Evolutionary conservation across 2,113 vertebrate genomes (phyloP), one percentile per base, ranked within the genome.

Genomic region (Ranitomeya variabilis): DNA sequence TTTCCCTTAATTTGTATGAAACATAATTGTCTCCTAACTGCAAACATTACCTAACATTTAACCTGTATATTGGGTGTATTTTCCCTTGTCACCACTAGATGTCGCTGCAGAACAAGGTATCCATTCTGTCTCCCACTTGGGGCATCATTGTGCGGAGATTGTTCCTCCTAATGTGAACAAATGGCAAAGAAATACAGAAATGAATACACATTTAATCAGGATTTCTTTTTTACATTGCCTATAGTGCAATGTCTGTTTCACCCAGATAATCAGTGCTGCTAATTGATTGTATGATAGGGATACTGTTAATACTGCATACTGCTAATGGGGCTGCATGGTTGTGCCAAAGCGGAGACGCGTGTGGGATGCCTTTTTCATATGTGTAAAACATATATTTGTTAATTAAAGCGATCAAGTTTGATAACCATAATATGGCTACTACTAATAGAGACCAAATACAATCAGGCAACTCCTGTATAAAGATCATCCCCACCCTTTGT

Each of bases 141-240:
- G 4, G 19, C 0, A 13, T 62, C 2, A 54, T 45, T 69, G 54
- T 14, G 52, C 37, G 2, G 10, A 74, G 64, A 64, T 89, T 78
- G 83, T 83, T 84, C 76, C 69, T 74, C 59, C 21, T 77, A 67
- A 89, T 45, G 87, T 83, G 78, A 89, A 67, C 66, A 89, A 23
- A 76, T 89, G 64, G 64, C 57, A 55, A 1, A 57, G 69, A 89
- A 66, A 55, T 23, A 62, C 23, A 87, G 19, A 80, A 7, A 74
- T 51, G 79, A 80, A 71, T 54, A 21, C 54, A 16, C 73, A 78
- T 77, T 77, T 52, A 12, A 86, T 64, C 57, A 67, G 19, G 13
- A 55, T n/a, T 59, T 60, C 6, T 10, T 79, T 45, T 54, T 18
- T 78, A 66, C 64, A 16, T 45, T 31, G n/a, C 37, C 37, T 1